These are phyloP conservation scores for Eueides isabella DNA, from an alignment of 1,140 invertebrate genomes.

Conservation along the genomic window DNA sequence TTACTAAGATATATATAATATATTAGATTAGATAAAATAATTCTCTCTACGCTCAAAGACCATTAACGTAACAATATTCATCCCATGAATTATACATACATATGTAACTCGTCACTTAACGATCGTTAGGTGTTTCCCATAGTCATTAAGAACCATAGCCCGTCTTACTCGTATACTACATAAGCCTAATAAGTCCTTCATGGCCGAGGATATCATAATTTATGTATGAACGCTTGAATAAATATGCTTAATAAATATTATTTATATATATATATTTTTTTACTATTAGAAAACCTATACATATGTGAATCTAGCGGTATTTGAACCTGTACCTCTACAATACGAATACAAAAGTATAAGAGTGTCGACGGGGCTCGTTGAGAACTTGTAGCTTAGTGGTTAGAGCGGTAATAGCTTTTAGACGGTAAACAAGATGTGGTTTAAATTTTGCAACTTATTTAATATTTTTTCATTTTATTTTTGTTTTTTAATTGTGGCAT, in stretches of 20 bases:
- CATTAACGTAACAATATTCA: background rate
- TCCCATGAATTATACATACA: conserved; percentile 1
- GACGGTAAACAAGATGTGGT: too few relatives aligned
- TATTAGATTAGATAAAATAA: background rate
- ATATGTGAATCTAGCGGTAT: too few relatives aligned
- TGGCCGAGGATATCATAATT: background rate
- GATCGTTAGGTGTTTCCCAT: background rate
- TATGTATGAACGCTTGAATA: background rate
- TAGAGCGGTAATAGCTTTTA: too few relatives aligned
- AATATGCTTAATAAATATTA: background rate
- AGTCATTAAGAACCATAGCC: background rate
- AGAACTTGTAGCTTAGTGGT: too few relatives aligned
- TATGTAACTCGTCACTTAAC: background rate
- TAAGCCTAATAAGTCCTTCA: background rate
- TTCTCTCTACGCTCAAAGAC: background rate
- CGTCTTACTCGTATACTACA: background rate
- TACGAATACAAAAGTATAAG: too few relatives aligned
- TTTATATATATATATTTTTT: too few relatives aligned
- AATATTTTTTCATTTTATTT: too few relatives aligned
- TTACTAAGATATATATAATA: background rate
- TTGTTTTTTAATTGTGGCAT: too few relatives aligned
- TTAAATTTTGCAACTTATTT: too few relatives aligned
- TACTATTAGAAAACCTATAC: too few relatives aligned
- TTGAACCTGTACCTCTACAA: too few relatives aligned
- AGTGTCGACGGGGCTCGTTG: too few relatives aligned